Evolutionary conservation across 1,140 invertebrate genomes (phyloP).

Genomic region (Drosophila prosaltans): DNA sequence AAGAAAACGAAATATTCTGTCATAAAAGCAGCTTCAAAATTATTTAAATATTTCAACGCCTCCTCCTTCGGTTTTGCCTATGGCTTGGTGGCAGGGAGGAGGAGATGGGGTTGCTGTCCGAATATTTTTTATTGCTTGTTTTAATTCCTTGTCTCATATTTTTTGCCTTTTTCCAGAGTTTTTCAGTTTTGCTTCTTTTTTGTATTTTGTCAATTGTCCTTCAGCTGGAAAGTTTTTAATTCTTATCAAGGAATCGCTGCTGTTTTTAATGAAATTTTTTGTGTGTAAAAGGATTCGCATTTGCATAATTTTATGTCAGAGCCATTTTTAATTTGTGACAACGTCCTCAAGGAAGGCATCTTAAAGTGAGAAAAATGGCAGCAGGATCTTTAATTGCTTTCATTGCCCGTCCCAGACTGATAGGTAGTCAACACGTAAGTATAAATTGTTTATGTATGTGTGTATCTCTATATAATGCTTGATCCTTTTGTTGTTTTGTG

Average conservation of each 20-base stretch:
- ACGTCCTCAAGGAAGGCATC: slow-evolving; percentile 67
- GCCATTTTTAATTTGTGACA: slow-evolving; percentile 75
- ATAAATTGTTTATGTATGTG: not conserved
- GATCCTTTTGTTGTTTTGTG: slow-evolving; percentile 62
- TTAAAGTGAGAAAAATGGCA: slow-evolving; percentile 7
- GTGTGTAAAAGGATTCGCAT: slow-evolving; percentile 67
- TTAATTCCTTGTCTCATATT: slow-evolving; percentile 77
- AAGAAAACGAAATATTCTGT: slow-evolving; percentile 54
- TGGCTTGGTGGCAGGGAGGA: not conserved
- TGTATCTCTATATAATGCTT: not conserved
- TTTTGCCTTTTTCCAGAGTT: slow-evolving; percentile 37
- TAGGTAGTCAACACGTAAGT: no score
- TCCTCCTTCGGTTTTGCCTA: not conserved
- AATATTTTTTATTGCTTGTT: slow-evolving; percentile 82
- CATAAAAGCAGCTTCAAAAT: slow-evolving; percentile 69
- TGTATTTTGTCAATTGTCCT: slow-evolving; percentile 68
- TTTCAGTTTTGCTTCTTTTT: slow-evolving; percentile 23
- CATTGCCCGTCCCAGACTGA: not conserved
- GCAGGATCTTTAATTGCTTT: slow-evolving; percentile 32
- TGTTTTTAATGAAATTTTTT: slow-evolving; percentile 77
- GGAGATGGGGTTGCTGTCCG: slow-evolving; percentile 46
- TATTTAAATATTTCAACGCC: slow-evolving; percentile 71
- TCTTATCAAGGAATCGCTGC: slow-evolving; percentile 75
- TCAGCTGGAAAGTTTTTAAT: slow-evolving; percentile 71
- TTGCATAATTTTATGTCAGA: slow-evolving; percentile 70